Percentiles rank a stretch among this genome's conserved stretches.
These are phyloP conservation scores for Pseudolycoriella hygida DNA, from an alignment of 2,888 invertebrate genomes.

Conservation along the genomic window DNA sequence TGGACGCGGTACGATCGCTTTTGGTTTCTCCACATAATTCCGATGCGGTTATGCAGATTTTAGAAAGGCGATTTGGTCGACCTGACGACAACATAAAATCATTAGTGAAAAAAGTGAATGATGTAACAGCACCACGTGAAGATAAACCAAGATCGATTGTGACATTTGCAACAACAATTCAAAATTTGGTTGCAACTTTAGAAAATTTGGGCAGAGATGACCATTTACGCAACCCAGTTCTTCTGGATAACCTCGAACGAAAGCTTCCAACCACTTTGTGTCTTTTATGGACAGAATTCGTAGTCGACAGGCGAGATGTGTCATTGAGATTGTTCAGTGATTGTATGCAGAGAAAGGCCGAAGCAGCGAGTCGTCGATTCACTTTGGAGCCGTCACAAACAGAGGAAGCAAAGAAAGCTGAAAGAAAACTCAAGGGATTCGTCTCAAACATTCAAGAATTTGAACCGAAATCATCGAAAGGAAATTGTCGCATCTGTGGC, in stretches of 20 bases:
- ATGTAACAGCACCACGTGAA: not conserved
- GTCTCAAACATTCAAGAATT: not conserved
- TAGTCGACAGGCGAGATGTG: not conserved
- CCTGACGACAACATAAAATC: not conserved
- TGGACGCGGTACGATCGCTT: too few species aligned
- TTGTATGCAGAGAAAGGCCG: not conserved
- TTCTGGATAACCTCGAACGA: not conserved
- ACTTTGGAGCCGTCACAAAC: too few species aligned
- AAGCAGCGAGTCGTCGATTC: too few species aligned
- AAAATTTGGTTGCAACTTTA: not conserved
- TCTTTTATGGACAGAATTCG: not conserved
- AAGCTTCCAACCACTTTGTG: not conserved
- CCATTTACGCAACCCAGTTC: too few species aligned
- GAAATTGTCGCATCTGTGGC: not conserved
- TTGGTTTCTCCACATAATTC: not conserved
- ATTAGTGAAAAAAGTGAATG: not conserved
- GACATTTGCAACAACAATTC: not conserved
- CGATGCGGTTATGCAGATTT: not conserved
- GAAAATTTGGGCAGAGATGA: too few species aligned
- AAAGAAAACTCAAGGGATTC: too few species aligned
- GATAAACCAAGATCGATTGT: not conserved
- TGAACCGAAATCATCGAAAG: not conserved
- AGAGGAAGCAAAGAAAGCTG: not conserved
- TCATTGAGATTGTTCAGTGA: not conserved
- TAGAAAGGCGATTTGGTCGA: not conserved